phyloP scores from a whole-genome alignment of 2,888 invertebrate genomes.

The Orchestes rusci region DNA sequence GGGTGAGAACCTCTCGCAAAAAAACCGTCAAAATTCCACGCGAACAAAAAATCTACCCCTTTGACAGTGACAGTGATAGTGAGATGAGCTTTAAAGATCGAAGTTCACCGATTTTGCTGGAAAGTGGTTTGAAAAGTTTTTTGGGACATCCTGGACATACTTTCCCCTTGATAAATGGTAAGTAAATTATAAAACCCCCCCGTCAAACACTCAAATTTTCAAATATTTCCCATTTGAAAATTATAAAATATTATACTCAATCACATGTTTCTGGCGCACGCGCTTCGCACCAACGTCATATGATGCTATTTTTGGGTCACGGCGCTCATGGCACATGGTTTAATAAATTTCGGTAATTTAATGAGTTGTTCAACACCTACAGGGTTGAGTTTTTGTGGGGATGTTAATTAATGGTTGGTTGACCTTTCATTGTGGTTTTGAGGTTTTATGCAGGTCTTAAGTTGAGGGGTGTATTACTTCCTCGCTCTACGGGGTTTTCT shows the following conservation, averaged over 20 bases:
- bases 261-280: no score
- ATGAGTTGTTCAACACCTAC: no score
- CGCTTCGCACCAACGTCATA: conserved; percentile 2
- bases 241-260: not conserved
- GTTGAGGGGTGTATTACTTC: no score
- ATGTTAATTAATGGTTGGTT: no score
- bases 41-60: conserved; percentile 42
- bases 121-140: conserved; percentile 81
- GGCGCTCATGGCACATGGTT: no score
- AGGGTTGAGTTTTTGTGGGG: no score
- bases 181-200: no score
- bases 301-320: no score
- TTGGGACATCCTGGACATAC: conserved; percentile 77
- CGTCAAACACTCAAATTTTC: not conserved
- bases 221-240: not conserved
- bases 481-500: no score
- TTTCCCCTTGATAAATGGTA: conserved; percentile 71
- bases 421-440: no score
- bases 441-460: no score
- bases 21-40: conserved; percentile 44
- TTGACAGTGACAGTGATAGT: conserved; percentile 48
- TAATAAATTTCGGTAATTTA: no score
- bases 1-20: conserved; percentile 33
- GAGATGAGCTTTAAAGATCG: conserved; percentile 88
- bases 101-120: conserved; percentile 76